Evolutionary conservation across 2,888 invertebrate species (phyloP).

Genomic region (Suillia variegata): DNA sequence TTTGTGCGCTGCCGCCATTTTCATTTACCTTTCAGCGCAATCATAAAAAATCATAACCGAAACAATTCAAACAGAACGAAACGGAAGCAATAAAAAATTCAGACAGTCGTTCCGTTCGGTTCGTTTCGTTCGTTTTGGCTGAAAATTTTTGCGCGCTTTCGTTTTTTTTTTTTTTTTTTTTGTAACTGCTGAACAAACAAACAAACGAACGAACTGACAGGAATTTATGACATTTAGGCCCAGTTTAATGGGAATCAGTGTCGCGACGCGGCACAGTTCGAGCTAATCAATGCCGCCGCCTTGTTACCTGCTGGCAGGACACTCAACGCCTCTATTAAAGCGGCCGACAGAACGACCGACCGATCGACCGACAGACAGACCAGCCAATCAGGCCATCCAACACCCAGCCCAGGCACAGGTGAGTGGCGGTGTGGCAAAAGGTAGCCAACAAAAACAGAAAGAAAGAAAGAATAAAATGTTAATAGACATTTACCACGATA

Average conservation of each 20-base stretch:
- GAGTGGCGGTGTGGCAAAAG: no score
- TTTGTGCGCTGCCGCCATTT: not conserved
- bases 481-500: slow-evolving; percentile 52
- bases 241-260: slow-evolving; percentile 28
- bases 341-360: no score
- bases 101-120: no score
- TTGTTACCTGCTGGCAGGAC: slow-evolving; percentile 8
- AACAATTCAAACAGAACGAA: not conserved
- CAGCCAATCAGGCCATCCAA: no score
- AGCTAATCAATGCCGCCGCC: slow-evolving; percentile 26
- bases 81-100: slow-evolving; percentile 4
- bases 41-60: slow-evolving; percentile 1
- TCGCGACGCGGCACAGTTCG: slow-evolving; percentile 6
- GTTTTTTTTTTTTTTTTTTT: not conserved
- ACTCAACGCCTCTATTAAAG: slow-evolving; percentile 4
- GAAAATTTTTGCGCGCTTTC: not conserved
- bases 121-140: no score
- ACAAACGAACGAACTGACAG: slow-evolving; percentile 24
- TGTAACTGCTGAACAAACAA: not conserved
- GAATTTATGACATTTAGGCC: slow-evolving; percentile 29
- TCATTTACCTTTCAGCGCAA: not conserved
- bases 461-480: slow-evolving; percentile 20
- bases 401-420: no score
- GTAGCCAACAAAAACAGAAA: no score
- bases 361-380: no score